phyloP scores from a whole-genome alignment of 2,888 invertebrate genomes.

The Erebia ligea region DNA sequence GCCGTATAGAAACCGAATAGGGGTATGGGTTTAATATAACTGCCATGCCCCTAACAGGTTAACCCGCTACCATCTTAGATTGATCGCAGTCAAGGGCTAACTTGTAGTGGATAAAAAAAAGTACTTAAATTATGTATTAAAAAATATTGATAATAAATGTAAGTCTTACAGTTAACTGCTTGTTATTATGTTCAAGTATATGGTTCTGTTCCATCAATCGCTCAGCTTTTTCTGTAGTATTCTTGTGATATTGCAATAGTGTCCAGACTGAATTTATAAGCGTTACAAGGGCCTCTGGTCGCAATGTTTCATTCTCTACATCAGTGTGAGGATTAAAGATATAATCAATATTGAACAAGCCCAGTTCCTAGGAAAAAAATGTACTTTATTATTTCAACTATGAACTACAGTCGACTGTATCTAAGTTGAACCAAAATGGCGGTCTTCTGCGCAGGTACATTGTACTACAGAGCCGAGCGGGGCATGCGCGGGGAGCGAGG shows the following conservation, averaged over 20 bases:
- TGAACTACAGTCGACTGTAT: no score
- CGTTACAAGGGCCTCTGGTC: slow-evolving; percentile 61
- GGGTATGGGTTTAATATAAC: no score
- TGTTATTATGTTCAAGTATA: slow-evolving; percentile 66
- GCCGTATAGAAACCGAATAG: no score
- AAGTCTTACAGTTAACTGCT: slow-evolving; percentile 66
- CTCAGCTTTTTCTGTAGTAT: slow-evolving; percentile 58
- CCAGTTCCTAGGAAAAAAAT: slow-evolving; percentile 61
- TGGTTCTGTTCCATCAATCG: slow-evolving; percentile 65
- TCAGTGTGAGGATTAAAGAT: slow-evolving; percentile 72
- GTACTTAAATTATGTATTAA: not conserved
- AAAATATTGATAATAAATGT: not conserved
- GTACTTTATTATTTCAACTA: not conserved
- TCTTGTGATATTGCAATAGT: slow-evolving; percentile 66
- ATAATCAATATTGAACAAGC: slow-evolving; percentile 66
- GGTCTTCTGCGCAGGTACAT: no score
- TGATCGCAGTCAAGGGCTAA: no score
- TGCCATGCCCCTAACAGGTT: no score
- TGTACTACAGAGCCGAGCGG: no score
- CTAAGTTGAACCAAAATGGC: no score
- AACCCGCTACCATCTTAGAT: no score
- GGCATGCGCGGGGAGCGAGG: no score
- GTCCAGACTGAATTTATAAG: slow-evolving; percentile 71
- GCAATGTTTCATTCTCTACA: slow-evolving; percentile 53
- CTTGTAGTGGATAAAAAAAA: no score